Base-by-base conservation (phyloP, 1,140 invertebrate species). In the Drosophila santomea region DNA sequence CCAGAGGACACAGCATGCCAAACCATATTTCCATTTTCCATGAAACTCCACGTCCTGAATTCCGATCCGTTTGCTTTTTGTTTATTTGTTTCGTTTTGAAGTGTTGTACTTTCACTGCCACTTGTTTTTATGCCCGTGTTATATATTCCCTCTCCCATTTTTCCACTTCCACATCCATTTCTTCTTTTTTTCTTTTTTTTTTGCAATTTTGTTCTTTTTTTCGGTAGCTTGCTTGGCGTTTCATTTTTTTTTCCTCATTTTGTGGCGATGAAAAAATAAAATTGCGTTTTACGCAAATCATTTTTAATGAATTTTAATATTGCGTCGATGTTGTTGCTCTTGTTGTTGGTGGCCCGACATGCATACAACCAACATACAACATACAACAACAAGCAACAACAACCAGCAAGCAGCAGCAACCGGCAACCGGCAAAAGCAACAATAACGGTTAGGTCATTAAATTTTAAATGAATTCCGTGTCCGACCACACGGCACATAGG, bases 261-360 rank as follows among this genome's bases (percentile, higher is more conserved):
- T 60, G 51, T 51, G 74, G 56, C 66, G 68, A 63, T 88, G 63
- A 68, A 79, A 86, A 86, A 88, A 88, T 89, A 89, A 88, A 88
- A 88, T 88, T 88, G 74, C 84, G 80, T 89, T 89, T 89, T 90
- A 89, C 85, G 84, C 84, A 89, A 89, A 89, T 89, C 85, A 89
- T 89, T 89, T 89, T 89, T 89, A 89, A 89, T 89, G 85, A 89
- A 90, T 89, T 89, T 90, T 89, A 90, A 89, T 90, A 89, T 90
- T 52, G 80, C 72, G 41, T 59, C 52, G 35, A 50, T 47, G 51
- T 28, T 61, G 55, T 38, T 68, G 48, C 12, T 67, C 58, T 5
- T 74, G 58, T 35, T 63, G 64, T 20, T 50, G 56, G 43, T 62
- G 44, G 10, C 61, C 60, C 48, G 58, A 68, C 72, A 76, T 56